phyloP scores from a whole-genome alignment of 1,140 invertebrate genomes.

The Anastatus disparis region DNA sequence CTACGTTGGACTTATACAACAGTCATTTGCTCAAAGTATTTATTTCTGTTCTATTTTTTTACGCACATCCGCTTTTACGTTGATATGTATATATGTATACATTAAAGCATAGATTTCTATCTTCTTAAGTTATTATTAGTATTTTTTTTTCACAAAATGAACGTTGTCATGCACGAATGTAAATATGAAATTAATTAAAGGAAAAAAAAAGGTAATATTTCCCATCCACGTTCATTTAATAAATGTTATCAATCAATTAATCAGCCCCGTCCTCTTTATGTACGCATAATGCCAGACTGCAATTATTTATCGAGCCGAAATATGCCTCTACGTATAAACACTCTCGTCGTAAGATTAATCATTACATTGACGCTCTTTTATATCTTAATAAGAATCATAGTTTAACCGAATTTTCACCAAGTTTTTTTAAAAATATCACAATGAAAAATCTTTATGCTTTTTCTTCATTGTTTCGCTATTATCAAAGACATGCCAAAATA shows the following conservation, averaged over 20 bases:
- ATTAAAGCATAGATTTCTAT: too few relatives aligned
- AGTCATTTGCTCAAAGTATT: slow-evolving; percentile 5
- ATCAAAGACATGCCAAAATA: too few relatives aligned
- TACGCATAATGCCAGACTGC: background rate
- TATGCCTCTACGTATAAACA: slow-evolving; percentile 8
- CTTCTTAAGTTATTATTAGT: too few relatives aligned
- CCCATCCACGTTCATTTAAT: slow-evolving; percentile 11
- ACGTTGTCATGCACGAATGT: background rate
- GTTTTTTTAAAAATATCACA: too few relatives aligned
- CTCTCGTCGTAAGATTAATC: slow-evolving; percentile 34
- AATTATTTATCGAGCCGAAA: slow-evolving; percentile 8
- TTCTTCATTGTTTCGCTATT: too few relatives aligned
- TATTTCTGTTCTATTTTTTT: background rate
- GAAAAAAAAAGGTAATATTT: background rate
- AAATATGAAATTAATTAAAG: background rate
- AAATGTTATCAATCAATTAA: slow-evolving; percentile 41
- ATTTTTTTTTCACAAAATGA: too few relatives aligned
- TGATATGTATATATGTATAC: background rate
- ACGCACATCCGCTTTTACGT: background rate
- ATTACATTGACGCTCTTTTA: slow-evolving; percentile 33
- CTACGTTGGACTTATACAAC: background rate
- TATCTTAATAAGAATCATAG: slow-evolving; percentile 43
- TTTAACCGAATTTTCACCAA: too few relatives aligned
- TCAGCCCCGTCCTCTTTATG: background rate
- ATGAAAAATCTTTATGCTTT: too few relatives aligned